phyloP scores from a whole-genome alignment of 2,888 invertebrate genomes.

The Agriopis marginaria region DNA sequence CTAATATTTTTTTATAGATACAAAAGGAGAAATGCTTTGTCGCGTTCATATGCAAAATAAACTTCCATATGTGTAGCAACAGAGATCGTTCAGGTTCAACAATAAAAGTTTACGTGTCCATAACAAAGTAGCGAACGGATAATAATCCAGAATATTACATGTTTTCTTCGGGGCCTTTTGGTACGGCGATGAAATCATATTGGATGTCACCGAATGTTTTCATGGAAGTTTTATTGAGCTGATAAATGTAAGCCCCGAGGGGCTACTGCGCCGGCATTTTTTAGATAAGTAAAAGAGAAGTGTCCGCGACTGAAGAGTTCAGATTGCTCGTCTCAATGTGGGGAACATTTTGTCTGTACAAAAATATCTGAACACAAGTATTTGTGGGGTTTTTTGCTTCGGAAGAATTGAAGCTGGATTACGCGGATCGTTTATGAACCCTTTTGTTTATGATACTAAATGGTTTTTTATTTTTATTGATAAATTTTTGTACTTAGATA shows the following conservation, averaged over 20 bases:
- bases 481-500: too few species aligned
- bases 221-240: constrained; percentile 80
- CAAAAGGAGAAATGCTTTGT: constrained; percentile 24
- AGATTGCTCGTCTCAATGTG: constrained; percentile 21
- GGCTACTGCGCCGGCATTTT: constrained; percentile 70
- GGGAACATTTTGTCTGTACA: constrained; percentile 12
- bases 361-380: constrained; percentile 8
- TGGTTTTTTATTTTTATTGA: too few species aligned
- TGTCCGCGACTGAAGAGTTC: constrained; percentile 46
- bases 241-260: constrained; percentile 77
- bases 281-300: constrained; percentile 70
- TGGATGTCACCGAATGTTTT: constrained; percentile 79
- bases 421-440: not conserved
- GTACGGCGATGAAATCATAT: constrained; percentile 76
- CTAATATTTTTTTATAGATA: not conserved
- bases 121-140: constrained; percentile 66
- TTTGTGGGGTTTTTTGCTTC: not conserved
- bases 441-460: not conserved
- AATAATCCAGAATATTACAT: constrained; percentile 71
- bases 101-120: constrained; percentile 69
- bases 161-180: constrained; percentile 64
- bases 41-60: constrained; percentile 35
- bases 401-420: not conserved
- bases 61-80: constrained; percentile 50
- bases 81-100: constrained; percentile 58